These are phyloP conservation scores for Drosophila chauvacae DNA, from an alignment of 1,140 invertebrate species.

Conservation along the genomic window DNA sequence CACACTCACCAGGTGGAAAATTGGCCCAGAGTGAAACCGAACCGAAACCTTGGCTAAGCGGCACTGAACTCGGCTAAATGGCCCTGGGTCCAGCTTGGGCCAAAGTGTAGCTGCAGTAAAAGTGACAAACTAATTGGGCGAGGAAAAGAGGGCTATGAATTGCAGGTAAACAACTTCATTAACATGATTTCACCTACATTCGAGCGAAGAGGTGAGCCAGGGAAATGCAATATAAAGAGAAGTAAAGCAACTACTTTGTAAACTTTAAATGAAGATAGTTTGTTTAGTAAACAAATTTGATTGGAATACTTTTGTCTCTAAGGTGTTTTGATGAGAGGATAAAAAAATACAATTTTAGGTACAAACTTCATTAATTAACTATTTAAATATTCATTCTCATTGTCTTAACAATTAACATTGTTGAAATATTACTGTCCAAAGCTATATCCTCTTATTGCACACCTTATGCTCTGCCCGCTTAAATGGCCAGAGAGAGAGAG, in stretches of 20 bases:
- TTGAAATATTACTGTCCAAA: background rate
- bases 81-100: conserved; percentile 20
- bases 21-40: conserved; percentile 61
- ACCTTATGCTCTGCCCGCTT: background rate
- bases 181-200: conserved; percentile 71
- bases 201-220: conserved; percentile 5
- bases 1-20: conserved; percentile 74
- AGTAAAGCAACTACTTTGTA: background rate
- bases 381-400: background rate
- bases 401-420: background rate
- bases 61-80: conserved; percentile 30
- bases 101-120: conserved; percentile 59
- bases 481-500: conserved; percentile 4
- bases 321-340: no score
- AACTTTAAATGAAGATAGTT: background rate
- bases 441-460: conserved; percentile 3
- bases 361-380: background rate
- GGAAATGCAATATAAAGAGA: background rate
- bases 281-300: conserved; percentile 1
- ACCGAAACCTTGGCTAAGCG: conserved; percentile 35
- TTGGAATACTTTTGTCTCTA: background rate
- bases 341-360: no score
- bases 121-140: conserved; percentile 75
- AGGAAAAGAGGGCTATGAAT: conserved; percentile 58
- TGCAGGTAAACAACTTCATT: conserved; percentile 76